These are phyloP conservation scores for Aselliscus stoliczkanus DNA, from an alignment of 2,797 vertebrate species.

Conservation along the genomic window DNA sequence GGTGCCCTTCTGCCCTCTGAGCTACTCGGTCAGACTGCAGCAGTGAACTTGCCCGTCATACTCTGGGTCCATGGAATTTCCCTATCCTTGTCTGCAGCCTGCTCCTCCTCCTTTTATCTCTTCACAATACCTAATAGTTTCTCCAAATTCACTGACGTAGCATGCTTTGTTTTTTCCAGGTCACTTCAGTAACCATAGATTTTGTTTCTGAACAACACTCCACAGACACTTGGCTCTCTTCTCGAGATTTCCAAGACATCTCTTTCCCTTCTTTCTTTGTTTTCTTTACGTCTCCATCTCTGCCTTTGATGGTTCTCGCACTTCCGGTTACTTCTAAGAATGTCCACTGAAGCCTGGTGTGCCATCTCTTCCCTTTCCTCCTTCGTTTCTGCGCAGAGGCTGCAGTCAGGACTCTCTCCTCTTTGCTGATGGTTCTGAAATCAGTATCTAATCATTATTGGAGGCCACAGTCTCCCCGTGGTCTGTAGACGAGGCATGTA, in stretches of 20 bases:
- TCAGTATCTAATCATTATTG: background rate
- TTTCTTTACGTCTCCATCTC: background rate
- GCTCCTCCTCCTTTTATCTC: background rate
- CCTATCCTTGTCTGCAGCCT: background rate
- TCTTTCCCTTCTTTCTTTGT: background rate
- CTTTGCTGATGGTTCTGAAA: background rate
- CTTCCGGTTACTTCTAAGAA: no score
- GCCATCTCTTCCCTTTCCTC: background rate
- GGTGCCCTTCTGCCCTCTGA: no score
- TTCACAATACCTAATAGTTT: background rate
- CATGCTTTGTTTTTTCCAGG: background rate
- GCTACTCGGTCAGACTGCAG: background rate
- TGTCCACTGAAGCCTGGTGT: no score
- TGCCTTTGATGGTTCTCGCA: background rate
- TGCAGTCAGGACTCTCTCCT: background rate
- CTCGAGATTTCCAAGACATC: background rate
- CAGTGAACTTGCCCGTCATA: background rate
- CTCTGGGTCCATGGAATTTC: background rate
- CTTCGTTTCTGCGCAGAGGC: background rate
- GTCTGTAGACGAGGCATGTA: background rate
- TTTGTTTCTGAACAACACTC: background rate
- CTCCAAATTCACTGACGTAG: background rate
- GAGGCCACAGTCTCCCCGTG: background rate
- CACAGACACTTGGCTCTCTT: background rate
- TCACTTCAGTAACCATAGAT: background rate